Percentiles rank a stretch among this genome's conserved stretches.
These are phyloP conservation scores for Xestoiulus laeticollis DNA, from an alignment of 2,888 invertebrate genomes.

Conservation along the genomic window DNA sequence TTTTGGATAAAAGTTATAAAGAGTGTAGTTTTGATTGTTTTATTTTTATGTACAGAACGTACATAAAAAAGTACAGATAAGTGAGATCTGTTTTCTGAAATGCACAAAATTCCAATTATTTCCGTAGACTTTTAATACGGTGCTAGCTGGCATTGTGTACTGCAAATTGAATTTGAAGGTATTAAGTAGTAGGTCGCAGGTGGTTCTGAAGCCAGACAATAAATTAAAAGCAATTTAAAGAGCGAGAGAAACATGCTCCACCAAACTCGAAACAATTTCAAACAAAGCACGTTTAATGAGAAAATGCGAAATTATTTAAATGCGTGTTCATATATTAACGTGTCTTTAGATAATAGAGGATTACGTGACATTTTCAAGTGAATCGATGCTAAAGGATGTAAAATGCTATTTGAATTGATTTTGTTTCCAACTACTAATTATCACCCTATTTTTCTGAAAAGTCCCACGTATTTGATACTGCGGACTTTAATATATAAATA, in stretches of 20 bases:
- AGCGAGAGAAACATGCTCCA: background rate
- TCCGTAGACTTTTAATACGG: background rate
- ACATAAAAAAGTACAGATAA: too few relatives aligned
- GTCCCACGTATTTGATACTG: too few relatives aligned
- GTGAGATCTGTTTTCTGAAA: background rate
- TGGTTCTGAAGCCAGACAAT: background rate
- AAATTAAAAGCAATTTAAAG: constrained; percentile 17
- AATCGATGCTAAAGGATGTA: too few relatives aligned
- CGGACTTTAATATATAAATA: too few relatives aligned
- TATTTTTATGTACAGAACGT: background rate
- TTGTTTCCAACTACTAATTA: too few relatives aligned
- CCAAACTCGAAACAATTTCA: background rate
- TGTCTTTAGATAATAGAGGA: too few relatives aligned
- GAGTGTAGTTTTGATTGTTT: background rate
- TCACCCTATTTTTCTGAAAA: too few relatives aligned
- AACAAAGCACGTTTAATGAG: background rate
- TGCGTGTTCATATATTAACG: too few relatives aligned
- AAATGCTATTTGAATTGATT: too few relatives aligned
- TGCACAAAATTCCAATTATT: background rate
- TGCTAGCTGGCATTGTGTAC: background rate
- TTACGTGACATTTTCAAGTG: too few relatives aligned
- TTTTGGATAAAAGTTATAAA: background rate
- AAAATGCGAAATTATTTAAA: background rate
- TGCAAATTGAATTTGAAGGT: constrained; percentile 4
- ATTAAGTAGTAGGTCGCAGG: constrained; percentile 25